Conservation (phyloP, 2,888 invertebrate species). For the Cheilosia variabilis region DNA sequence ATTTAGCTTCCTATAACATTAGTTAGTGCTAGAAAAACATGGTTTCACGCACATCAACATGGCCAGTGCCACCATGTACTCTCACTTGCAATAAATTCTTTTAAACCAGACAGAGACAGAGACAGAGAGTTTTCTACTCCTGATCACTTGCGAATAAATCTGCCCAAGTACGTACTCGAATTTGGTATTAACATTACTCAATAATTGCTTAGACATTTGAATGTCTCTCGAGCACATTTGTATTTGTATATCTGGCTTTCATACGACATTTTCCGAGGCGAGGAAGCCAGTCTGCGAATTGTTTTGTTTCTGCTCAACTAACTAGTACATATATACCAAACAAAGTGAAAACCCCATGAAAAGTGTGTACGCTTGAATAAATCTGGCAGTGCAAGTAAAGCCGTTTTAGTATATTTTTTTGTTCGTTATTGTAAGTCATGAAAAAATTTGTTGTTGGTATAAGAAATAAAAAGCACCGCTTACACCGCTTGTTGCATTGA, state of each 20-base stretch:
- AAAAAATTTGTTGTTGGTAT: slow-evolving; percentile 27
- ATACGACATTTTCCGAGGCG: slow-evolving; percentile 59
- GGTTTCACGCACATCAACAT: slow-evolving; percentile 25
- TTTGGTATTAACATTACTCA: slow-evolving; percentile 65
- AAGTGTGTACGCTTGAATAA: slow-evolving; percentile 55
- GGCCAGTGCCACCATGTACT: background rate
- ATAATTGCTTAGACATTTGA: slow-evolving; percentile 62
- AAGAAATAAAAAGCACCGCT: background rate
- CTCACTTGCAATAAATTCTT: slow-evolving; percentile 62
- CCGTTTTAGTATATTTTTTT: slow-evolving; percentile 29
- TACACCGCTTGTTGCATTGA: slow-evolving; percentile 46
- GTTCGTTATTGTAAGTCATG: slow-evolving; percentile 35
- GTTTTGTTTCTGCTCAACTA: slow-evolving; percentile 6
- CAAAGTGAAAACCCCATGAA: slow-evolving; percentile 64
- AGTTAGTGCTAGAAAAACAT: slow-evolving; percentile 38
- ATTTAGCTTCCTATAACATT: slow-evolving; percentile 59
- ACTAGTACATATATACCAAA: background rate
- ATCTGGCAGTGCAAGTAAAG: slow-evolving; percentile 61
- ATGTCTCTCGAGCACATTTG: slow-evolving; percentile 30
- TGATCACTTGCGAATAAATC: slow-evolving; percentile 48
- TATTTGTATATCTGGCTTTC: slow-evolving; percentile 48
- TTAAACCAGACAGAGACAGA: background rate
- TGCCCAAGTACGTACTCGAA: slow-evolving; percentile 39
- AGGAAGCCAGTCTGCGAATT: slow-evolving; percentile 53
- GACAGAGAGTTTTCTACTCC: background rate